These are phyloP conservation scores for Platycnemis pennipes DNA, from an alignment of 2,888 invertebrate species.

Conservation along the genomic window DNA sequence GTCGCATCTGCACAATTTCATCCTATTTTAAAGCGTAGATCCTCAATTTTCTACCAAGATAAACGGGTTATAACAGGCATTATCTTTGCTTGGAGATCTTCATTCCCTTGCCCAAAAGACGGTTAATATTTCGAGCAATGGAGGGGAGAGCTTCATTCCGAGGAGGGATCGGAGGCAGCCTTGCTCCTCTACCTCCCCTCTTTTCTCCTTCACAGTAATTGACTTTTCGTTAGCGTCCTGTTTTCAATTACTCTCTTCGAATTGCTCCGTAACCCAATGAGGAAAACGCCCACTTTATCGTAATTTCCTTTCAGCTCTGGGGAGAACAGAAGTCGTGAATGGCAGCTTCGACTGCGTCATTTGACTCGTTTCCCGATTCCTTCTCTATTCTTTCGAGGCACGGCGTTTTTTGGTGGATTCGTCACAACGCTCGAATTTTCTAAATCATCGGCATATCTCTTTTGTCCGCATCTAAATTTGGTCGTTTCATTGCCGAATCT, in stretches of 20 bases:
- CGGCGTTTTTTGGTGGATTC: too few species aligned
- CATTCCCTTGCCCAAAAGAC: neutral
- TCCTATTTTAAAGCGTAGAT: neutral
- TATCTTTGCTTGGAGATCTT: neutral
- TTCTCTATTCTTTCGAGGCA: neutral
- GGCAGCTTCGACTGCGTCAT: neutral
- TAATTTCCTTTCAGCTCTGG: neutral
- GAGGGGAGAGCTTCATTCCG: neutral
- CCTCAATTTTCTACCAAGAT: neutral
- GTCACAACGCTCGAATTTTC: too few species aligned
- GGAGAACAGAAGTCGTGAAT: neutral
- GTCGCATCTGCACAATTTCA: neutral
- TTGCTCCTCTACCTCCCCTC: neutral
- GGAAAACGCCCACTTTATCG: slow-evolving; percentile 1
- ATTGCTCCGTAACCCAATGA: slow-evolving; percentile 15
- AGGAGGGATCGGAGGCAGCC: neutral
- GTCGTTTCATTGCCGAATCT: too few species aligned
- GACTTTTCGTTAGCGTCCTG: slow-evolving; percentile 14
- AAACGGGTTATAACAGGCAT: neutral
- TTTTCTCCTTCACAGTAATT: neutral
- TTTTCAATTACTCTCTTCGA: slow-evolving; percentile 16
- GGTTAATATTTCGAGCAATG: neutral
- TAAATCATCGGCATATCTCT: too few species aligned
- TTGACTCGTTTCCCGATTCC: neutral
- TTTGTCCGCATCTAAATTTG: too few species aligned